These are phyloP conservation scores for Burhinus oedicnemus DNA, from an alignment of 2,113 vertebrate species.

Conservation along the genomic window DNA sequence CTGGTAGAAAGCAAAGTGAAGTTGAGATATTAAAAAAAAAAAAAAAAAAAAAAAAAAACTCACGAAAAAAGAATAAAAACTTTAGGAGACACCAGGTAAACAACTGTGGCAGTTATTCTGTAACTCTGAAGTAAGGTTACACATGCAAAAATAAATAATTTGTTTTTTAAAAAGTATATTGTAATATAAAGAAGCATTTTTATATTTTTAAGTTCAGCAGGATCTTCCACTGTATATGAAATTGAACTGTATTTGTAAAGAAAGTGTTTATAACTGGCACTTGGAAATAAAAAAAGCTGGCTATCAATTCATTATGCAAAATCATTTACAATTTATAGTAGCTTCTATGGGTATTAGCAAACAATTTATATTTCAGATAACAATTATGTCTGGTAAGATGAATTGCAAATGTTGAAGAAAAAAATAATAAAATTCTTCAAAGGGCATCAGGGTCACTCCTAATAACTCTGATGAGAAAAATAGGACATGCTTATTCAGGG, in stretches of 20 bases:
- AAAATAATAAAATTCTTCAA: background rate
- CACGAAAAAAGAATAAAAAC: background rate
- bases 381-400: background rate
- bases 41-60: background rate
- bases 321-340: background rate
- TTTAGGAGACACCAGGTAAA: background rate
- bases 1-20: background rate
- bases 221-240: background rate
- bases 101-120: background rate
- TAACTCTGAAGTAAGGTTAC: background rate
- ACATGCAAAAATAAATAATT: background rate
- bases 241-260: background rate
- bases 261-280: background rate
- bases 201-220: background rate
- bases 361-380: background rate
- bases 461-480: background rate
- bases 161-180: background rate
- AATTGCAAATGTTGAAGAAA: background rate
- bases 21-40: background rate
- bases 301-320: background rate
- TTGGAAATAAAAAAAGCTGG: background rate
- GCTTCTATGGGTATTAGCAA: background rate
- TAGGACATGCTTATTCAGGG: background rate
- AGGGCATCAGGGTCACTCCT: background rate
- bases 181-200: background rate